Base-by-base conservation (phyloP, 92 coral and sea anemone genomes). In the Paramuricea clavata region DNA sequence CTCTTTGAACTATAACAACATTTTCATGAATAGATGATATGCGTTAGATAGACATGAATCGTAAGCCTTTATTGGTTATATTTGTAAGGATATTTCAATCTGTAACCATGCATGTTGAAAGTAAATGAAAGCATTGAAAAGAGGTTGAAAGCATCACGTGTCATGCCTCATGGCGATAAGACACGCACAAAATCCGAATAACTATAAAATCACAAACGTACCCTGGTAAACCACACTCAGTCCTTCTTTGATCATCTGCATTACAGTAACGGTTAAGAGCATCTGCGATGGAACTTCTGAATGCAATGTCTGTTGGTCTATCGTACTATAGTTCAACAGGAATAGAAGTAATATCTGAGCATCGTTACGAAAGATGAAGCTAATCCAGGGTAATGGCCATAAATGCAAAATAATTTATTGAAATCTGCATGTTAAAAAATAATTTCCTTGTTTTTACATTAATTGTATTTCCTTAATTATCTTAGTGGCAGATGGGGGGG, bases 161-260 rank as follows among this genome's bases (percentile, higher is more conserved):
- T 52, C 23, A 52, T 2, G 21, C 4, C 1, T 3, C 0, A 52
- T 52, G 60, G 21, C 21, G n/a, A 52, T 22, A 52, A 3, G 4
- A 52, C n/a, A 52, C 22, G 23, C 60, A 4, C n/a, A 52, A 52
- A 52, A 52, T 10, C 60, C 42, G 42, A 36, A 52, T n/a, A n/a
- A n/a, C n/a, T n/a, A n/a, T n/a, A n/a, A n/a, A n/a, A n/a, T 30
- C 0, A 62, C 21, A 28, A 65, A 28, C 72, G 0, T 65, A 65
- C 72, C 39, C 36, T 65, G 72, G 36, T 65, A 65, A 33, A 28
- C 41, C 41, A 33, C 72, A 65, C 42, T 65, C 72, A 16, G 23
- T 27, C 9, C 35, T 30, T 65, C 72, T 65, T 32, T 30, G 39
- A 28, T 15, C 19, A 32, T 65, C 22, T 8, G n/a, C 21, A 65